Base-by-base conservation (phyloP, 2,113 vertebrate species). In the Esox niger region DNA sequence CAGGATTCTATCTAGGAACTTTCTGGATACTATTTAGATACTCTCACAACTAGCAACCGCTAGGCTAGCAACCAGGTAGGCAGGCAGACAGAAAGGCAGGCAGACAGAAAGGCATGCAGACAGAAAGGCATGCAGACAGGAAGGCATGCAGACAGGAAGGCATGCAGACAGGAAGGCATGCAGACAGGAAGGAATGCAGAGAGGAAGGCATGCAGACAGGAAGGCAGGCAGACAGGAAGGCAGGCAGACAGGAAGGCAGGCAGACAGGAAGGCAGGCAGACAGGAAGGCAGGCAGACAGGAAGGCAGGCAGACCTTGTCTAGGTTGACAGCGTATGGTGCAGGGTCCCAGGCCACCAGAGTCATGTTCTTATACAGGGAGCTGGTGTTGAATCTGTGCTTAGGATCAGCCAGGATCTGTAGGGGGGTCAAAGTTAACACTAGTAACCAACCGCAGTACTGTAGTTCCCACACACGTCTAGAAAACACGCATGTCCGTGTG, bases 311-410 rank as follows among this genome's bases (percentile, higher is more conserved):
- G 86, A 99, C 97, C 93, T 95, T 92, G 13, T 94, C 88, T 65
- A 99, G 85, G 84, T 99, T 90, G 74, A 97, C 89, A 11, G 92
- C 89, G 78, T 99, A 98, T 4, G 96, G 96, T 20, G 97, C 95
- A 52, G 97, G 97, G 79, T 99, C 97, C 97, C 97, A 99, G 32
- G 95, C 97, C 74, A 99, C 90, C 85, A 99, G 87, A 59, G 93
- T 91, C 68, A 98, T 89, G 65, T 98, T 93, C 91, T 95, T 98
- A 82, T 98, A 99, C 73, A 99, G 91, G 1, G 93, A 91, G 75
- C 92, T 99, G 23, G 92, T 94, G 1, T 92, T 90, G 86, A 99
- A 99, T 35, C 89, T 92, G 80, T 96, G 89, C 23, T 72, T 90
- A 32, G 96, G 93, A 76, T 96, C 96, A 58, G 95, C 94, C 82